Evolutionary conservation across 2,113 vertebrate genomes (phyloP).

Genomic region (Melanocharis versteri): DNA sequence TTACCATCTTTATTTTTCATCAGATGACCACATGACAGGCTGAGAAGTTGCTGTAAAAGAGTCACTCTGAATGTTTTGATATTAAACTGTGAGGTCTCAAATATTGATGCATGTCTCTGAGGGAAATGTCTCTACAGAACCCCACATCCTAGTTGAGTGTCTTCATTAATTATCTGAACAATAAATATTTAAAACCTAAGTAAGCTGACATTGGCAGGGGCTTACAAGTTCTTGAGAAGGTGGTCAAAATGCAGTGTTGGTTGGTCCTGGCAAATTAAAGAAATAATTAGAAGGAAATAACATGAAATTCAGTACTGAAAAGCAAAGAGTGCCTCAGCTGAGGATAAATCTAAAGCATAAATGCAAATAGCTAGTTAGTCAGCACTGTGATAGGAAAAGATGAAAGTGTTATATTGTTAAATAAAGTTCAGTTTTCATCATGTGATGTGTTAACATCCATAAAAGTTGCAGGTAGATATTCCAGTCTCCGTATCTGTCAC

Average conservation of each 20-base stretch:
- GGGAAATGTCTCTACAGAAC: not conserved
- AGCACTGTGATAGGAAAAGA: not conserved
- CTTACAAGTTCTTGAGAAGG: not conserved
- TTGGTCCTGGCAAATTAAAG: not conserved
- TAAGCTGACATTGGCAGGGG: not conserved
- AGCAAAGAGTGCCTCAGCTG: not conserved
- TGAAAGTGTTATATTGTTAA: not conserved
- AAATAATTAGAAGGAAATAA: not conserved
- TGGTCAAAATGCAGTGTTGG: not conserved
- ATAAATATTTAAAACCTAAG: not conserved
- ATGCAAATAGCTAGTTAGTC: not conserved
- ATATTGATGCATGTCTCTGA: not conserved
- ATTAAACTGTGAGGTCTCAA: not conserved
- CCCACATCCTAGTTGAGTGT: not conserved
- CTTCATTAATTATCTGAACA: not conserved
- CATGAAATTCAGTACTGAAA: not conserved
- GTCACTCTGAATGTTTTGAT: not conserved
- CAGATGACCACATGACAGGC: not conserved
- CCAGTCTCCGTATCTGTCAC: fast-evolving
- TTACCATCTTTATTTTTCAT: not conserved
- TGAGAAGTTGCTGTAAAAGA: not conserved
- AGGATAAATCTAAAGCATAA: not conserved
- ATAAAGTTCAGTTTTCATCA: not conserved
- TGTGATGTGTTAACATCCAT: not conserved
- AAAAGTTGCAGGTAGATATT: not conserved